Evolutionary conservation across 2,888 invertebrate genomes (phyloP), one percentile per base, ranked within the genome.

Genomic region (Tenthredo notha): DNA sequence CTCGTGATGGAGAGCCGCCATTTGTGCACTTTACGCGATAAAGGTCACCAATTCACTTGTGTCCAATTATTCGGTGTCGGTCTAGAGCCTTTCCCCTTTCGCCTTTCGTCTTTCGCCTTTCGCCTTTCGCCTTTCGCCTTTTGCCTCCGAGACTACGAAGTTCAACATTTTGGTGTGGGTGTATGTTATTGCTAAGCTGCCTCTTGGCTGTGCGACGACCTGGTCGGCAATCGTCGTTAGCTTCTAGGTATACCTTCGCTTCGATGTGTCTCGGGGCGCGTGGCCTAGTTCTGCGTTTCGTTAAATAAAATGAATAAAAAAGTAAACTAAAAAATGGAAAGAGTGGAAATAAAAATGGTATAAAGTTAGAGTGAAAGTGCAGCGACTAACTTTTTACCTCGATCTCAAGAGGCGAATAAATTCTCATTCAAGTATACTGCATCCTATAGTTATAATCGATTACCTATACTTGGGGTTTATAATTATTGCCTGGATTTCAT

Each of bases 1-100:
- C 37, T 50, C 47, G 70, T 85, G 86, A 88, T 86, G 85, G 85
- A 88, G 86, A 54, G 83, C 82, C 74, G 86, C 80, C 87, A 87
- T 89, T 89, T 88, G 85, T 84, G 86, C 86, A 72, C 84, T 86
- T 87, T 84, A 82, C 72, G 74, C 84, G 86, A 86, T 87, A 87
- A 89, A 86, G 84, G 86, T 87, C 88, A 84, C 72, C 87, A 85
- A 88, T 87, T 89, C 89, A 78, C 87, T 86, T 83, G 88, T 85
- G 82, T 86, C 70, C 87, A 87, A 87, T 87, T 88, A 85, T 72
- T 50, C 29, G 54, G 47, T 29, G 47, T 67, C 43, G 58, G 21
- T 50, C n/a, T 21, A 50, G 54, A 58, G 33, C 54, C 47, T 75
- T 40, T 54, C n/a, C n/a, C 54, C 54, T 54, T 54, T 54, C 54